A percentile compares a stretch with the other conserved stretches of the same genome.
These are phyloP conservation scores for Leptopterna dolabrata DNA, from an alignment of 2,888 invertebrate species.

Conservation along the genomic window DNA sequence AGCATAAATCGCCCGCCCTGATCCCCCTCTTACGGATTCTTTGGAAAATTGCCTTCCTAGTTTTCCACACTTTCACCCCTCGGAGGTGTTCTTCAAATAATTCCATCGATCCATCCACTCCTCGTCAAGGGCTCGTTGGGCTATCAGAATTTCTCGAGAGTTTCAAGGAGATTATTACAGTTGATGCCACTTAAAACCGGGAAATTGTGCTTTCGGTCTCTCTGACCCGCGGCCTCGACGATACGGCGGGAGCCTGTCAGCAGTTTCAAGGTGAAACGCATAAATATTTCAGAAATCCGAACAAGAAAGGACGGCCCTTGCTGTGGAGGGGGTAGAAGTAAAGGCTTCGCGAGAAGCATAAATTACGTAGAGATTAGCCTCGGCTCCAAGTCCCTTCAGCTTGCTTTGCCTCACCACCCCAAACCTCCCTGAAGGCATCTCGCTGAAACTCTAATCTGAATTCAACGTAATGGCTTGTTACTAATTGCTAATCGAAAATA, in stretches of 20 bases:
- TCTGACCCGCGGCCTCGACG: neutral
- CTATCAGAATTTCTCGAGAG: neutral
- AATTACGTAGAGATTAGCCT: conserved; percentile 41
- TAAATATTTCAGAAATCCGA: conserved; percentile 33
- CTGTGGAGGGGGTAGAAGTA: neutral
- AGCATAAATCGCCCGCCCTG: too few relatives aligned
- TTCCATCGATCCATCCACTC: too few relatives aligned
- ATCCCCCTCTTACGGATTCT: too few relatives aligned
- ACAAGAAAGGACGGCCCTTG: neutral
- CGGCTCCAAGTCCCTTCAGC: neutral
- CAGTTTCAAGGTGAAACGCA: conserved; percentile 40
- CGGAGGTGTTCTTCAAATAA: too few relatives aligned
- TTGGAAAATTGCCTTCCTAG: too few relatives aligned
- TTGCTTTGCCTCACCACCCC: neutral
- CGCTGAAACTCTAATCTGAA: conserved; percentile 35
- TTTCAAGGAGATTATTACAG: neutral
- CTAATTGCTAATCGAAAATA: conserved; percentile 53
- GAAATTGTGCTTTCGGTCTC: neutral
- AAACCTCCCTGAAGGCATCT: neutral
- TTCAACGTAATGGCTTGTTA: conserved; percentile 50
- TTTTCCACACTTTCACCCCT: too few relatives aligned
- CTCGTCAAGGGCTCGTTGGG: too few relatives aligned
- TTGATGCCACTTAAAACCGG: neutral
- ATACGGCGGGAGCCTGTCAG: neutral
- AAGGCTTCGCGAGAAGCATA: conserved; percentile 19